Percentiles rank a stretch among this genome's conserved stretches.
Evolutionary conservation across 2,888 invertebrate species (phyloP).

Genomic region (Rhogogaster chlorosoma): DNA sequence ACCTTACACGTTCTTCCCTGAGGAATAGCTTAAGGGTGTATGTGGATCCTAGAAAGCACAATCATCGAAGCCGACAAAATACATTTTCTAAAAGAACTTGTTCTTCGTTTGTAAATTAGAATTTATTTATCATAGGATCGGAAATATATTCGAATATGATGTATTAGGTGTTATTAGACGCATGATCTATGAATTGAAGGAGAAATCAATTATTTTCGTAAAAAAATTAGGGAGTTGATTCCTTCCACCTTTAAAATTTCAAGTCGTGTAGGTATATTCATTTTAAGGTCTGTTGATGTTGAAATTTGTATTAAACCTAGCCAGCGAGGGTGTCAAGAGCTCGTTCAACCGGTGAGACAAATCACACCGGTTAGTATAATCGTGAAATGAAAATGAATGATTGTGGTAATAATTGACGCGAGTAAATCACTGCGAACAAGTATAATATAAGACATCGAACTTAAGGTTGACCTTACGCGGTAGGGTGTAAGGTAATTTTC

Average conservation of each 20-base stretch:
- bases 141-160: not conserved
- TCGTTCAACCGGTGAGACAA: conserved; percentile 6
- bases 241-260: too few species aligned
- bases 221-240: not conserved
- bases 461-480: not conserved
- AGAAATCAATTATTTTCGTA: not conserved
- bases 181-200: not conserved
- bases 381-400: conserved; percentile 25
- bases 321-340: conserved; percentile 1
- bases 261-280: not conserved
- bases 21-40: conserved; percentile 23
- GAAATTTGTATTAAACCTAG: not conserved
- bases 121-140: not conserved
- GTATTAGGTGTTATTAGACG: too few species aligned
- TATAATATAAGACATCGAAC: not conserved
- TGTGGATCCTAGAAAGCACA: conserved; percentile 6
- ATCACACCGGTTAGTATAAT: not conserved
- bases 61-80: conserved; percentile 13
- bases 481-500: conserved; percentile 26
- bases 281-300: not conserved
- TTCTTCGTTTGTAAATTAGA: not conserved
- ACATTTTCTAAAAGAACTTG: not conserved
- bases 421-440: not conserved
- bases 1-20: conserved; percentile 55
- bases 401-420: not conserved